Base-by-base conservation (phyloP, 2,113 vertebrate genomes). In the Rutilus rutilus region DNA sequence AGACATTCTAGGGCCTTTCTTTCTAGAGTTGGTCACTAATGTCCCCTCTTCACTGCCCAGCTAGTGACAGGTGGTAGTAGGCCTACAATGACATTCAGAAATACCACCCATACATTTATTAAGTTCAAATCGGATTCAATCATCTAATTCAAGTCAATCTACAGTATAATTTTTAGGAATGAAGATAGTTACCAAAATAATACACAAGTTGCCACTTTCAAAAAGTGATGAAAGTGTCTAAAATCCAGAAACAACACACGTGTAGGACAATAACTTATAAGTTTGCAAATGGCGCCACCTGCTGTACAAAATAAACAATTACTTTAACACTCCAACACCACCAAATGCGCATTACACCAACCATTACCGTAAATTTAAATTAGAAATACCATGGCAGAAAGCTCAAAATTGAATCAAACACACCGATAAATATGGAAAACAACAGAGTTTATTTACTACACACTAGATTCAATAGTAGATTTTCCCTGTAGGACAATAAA, bases 231-330 rank as follows among this genome's bases (percentile, higher is more conserved):
- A 21, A 57, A 21, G 19, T 57, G 19, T 57, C 54, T 8, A 8
- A 57, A 57, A 21, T 21, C 6, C 19, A 23, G 19, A 57, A 7
- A 57, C 17, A 57, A 75, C 23, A 27, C 45, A 10, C 23, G 6
- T 14, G 17, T 36, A 57, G 6, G 19, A 23, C 54, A 69, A 36
- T 30, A 76, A 50, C 77, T 4, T 39, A 78, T 71, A 47, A 50
- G 33, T 69, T 71, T 54, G 60, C 6, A 62, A 60, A 85, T 39
- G 64, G 62, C 19, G 36, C 84, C 83, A 85, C 73, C 83, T 85
- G 62, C 8, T 88, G 85, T 33, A 59, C 42, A 86, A 82, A 74
- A 74, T 47, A 30, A 65, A 45, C 21, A n/a, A 65, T 30, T 30
- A 30, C 76, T 17, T 21, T 2, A 36, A 33, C 33, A 23, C 30